Evolutionary conservation across 2,113 vertebrate species (phyloP), one percentile per base, ranked within the genome.

Genomic region (Sorex araneus): DNA sequence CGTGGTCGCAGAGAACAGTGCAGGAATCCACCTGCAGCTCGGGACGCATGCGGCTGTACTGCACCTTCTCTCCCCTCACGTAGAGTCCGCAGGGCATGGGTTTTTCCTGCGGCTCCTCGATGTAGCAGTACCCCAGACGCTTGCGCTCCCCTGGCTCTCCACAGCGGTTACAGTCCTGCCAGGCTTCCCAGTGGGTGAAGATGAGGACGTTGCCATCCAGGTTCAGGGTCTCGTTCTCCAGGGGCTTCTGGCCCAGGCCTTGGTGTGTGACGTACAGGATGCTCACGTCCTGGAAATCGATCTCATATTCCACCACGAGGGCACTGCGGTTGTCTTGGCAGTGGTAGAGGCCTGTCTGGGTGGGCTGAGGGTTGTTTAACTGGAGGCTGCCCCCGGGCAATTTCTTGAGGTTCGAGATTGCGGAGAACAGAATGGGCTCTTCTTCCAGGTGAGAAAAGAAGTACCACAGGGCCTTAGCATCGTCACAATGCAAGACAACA

Each of bases 81-180:
- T 84, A 87, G 63, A 97, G 94, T 21, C 95, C 84, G 4, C 97
- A 97, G 5, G 97, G 96, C 45, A 77, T 45, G 1, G 92, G 69
- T 0, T 19, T 50, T 8, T 85, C 87, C 11, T 0, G 6, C 0
- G 57, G 21, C 12, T 94, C 67, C 70, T 74, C 43, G 2, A 91
- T 12, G 0, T 96, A 97, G 82, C 97, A 98, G 79, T 95, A 96
- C 0, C 97, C 97, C 71, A 97, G 81, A 9, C 87, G 89, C 25
- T 96, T 97, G 50, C 84, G 85, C 69, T 98, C 96, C 0, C 96
- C 97, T 0, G 54, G 80, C 1, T 2, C 74, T 8, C 84, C 83
- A 0, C 97, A 97, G 45, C 36, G 81, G 76, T 96, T 95, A 54
- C 97, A 97, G 3, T 95, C 27, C 76, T 97, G 97, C 97, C 97